Percentiles rank a stretch among this genome's conserved stretches.
These are phyloP conservation scores for mouse (Mus musculus) DNA, from an alignment of 2,113 vertebrate genomes.

Conservation along the genomic window DNA sequence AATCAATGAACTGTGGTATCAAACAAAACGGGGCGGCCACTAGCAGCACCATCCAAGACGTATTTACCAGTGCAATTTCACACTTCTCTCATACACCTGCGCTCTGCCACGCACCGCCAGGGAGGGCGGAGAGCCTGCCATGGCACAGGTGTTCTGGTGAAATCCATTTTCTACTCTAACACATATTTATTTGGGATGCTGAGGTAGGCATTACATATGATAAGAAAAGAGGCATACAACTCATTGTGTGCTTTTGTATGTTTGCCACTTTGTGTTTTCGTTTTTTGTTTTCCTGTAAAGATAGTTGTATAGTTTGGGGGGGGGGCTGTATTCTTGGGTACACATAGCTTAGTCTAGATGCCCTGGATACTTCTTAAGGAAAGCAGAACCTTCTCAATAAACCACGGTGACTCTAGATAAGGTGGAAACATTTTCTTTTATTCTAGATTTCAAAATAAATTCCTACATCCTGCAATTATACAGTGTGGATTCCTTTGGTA, in stretches of 20 bases:
- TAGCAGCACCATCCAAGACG: not conserved
- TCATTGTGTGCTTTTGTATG: not conserved
- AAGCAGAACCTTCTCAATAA: not conserved
- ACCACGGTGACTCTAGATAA: not conserved
- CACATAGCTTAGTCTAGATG: not conserved
- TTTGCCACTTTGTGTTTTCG: not conserved
- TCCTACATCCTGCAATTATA: not conserved
- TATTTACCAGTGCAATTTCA: constrained; percentile 65
- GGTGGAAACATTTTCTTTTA: not conserved
- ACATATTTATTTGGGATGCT: constrained; percentile 61
- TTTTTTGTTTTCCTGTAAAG: not conserved
- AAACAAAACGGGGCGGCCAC: constrained; percentile 9
- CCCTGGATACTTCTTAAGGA: constrained; percentile 1
- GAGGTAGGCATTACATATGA: not conserved
- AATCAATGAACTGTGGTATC: constrained; percentile 4
- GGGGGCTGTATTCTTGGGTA: not conserved
- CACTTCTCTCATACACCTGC: constrained; percentile 60
- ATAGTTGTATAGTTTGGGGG: not conserved
- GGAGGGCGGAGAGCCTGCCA: not conserved
- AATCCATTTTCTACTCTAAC: constrained; percentile 74
- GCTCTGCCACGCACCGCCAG: constrained; percentile 24
- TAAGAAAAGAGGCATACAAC: not conserved
- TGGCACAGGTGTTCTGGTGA: constrained; percentile 56
- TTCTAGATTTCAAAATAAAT: not conserved
- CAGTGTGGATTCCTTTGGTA: not conserved